Evolutionary conservation across 2,113 vertebrate genomes (phyloP), one percentile per base, ranked within the genome.

Genomic region (Atractosteus spatula): DNA sequence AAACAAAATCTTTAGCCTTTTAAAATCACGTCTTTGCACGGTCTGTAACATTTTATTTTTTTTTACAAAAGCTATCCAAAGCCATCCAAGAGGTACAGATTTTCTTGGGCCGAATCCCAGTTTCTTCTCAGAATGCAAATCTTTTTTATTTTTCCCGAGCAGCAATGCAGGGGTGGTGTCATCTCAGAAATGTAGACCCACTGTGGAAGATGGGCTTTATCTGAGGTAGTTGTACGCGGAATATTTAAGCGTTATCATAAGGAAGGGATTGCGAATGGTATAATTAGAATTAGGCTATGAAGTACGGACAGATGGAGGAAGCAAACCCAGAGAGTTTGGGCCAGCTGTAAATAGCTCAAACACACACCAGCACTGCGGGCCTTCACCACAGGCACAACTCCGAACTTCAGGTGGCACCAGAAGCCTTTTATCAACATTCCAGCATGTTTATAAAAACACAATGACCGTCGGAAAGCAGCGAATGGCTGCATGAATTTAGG

Each of bases 241-340:
- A 71, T 78, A 16, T 45, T 62, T 66, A 65, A 70, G 42, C 69
- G 57, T 41, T 79, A n/a, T 71, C 78, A 76, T 55, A 74, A 72
- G 70, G 16, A 69, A 75, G 73, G 83, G 85, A 86, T 82, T 84
- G 76, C 71, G 71, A 74, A 78, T 82, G 88, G 83, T 83, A 78
- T 82, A 86, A 82, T 82, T 71, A 66, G 80, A 78, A 77, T 78
- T 76, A 71, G 77, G 74, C 80, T 78, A 69, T 66, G 75, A 74
- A 78, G 77, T 77, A 76, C 61, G 29, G 78, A 86, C 88, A 91
- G 88, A 91, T 88, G 87, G 88, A 88, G 81, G 83, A 80, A 73
- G 83, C 66, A 80, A 78, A 86, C 81, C 86, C 81, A 77, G 82
- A 83, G 87, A 88, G 79, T 68, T 63, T 66, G 75, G 80, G 80